phyloP scores from a whole-genome alignment of 2,113 vertebrate species.

The Thunnus thynnus region DNA sequence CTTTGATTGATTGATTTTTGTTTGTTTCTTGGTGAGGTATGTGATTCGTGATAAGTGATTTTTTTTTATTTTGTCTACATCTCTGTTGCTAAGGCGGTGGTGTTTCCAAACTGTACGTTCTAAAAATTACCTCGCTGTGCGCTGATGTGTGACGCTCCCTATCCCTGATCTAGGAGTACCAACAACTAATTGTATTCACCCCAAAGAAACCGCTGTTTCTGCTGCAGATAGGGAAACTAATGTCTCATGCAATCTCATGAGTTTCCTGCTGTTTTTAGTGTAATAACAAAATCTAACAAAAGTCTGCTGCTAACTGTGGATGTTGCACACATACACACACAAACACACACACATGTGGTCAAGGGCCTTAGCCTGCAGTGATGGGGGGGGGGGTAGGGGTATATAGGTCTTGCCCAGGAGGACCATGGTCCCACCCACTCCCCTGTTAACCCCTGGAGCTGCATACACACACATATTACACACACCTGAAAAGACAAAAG shows the following conservation, averaged over 20 bases:
- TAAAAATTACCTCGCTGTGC: background rate
- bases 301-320: background rate
- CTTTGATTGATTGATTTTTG: conserved; percentile 16
- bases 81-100: background rate
- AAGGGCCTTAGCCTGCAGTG: conserved; percentile 35
- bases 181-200: no score
- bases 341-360: background rate
- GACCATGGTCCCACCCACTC: conserved; percentile 36
- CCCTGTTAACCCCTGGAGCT: conserved; percentile 56
- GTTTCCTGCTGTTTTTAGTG: background rate
- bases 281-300: background rate
- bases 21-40: conserved; percentile 7
- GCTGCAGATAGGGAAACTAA: background rate
- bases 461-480: background rate
- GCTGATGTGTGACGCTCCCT: background rate
- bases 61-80: background rate
- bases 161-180: background rate
- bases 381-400: conserved; percentile 40
- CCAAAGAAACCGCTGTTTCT: background rate
- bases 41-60: background rate
- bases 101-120: background rate
- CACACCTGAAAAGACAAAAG: conserved; percentile 43
- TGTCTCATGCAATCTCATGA: no score
- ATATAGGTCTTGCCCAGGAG: conserved; percentile 32
- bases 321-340: no score